Evolutionary conservation across 2,888 invertebrate genomes (phyloP), one percentile per base, ranked within the genome.

Genomic region (Standfussiana lucernea): DNA sequence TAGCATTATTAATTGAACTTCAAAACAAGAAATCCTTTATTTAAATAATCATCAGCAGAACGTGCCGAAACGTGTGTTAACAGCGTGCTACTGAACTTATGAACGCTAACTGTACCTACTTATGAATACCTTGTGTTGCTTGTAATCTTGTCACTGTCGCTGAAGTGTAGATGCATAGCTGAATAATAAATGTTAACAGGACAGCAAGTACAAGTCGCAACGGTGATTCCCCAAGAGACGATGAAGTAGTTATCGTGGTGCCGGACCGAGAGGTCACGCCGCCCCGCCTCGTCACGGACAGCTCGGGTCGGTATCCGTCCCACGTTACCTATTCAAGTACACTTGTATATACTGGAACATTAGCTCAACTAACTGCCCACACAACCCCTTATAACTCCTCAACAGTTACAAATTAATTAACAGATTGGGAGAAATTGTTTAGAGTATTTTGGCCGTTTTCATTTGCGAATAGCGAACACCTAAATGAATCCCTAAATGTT

Each of bases 221-320:
- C 89, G 93, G 93, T 84, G 95, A 94, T 85, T 95, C 95, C 86
- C 95, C 95, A 56, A 92, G 95, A 88, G 96, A 96, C 83, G 96
- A 96, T 86, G 96, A 95, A 92, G 96, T 96, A 83, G 95, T 97
- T 65, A 95, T 96, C 89, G 95, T 95, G 77, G 96, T 96, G 80
- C 96, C 96, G 61, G 96, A 96, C 89, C 93, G 94, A 24, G 95
- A 96, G 85, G 97, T 97, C 88, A 97, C 97, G 76, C 97, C 97
- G 53, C 97, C 97, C 82, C 97, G 97, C 80, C 97, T 97, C 86
- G 96, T 95, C 87, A 97, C 97, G 68, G 97, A 97, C 94, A 97
- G 97, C 95, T 97, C 97, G 95, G 97, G 97, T 97, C 86, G 86
- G 91, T 95, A 95, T 91, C 47, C 45, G 69, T n/a, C 70, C 32